Conservation (phyloP, 2,113 vertebrate species). For the Phylloscopus whistleri region DNA sequence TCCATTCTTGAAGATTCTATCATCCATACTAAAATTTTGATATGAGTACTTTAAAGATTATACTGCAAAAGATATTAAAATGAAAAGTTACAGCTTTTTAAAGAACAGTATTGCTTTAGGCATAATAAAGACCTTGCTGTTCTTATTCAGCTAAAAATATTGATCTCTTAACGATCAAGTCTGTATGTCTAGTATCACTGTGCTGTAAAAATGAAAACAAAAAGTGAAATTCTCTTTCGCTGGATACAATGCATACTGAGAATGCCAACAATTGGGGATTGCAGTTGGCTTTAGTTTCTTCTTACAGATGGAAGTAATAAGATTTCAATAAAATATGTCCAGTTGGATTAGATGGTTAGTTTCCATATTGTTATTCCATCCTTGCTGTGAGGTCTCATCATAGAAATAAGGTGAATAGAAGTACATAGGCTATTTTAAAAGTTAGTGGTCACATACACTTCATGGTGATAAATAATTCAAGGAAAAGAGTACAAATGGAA, state of each 20-base stretch:
- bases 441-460: background rate
- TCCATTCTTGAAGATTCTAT: background rate
- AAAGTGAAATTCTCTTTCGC: constrained; percentile 36
- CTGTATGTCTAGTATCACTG: constrained; percentile 43
- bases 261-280: constrained; percentile 65
- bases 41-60: background rate
- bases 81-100: background rate
- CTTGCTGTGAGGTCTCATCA: constrained; percentile 70
- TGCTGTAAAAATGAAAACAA: constrained; percentile 57
- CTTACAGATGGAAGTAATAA: constrained; percentile 80
- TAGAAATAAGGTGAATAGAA: constrained; percentile 42
- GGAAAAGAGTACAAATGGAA: background rate
- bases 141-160: constrained; percentile 18
- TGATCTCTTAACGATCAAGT: constrained; percentile 1
- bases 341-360: constrained; percentile 70
- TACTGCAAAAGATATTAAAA: background rate
- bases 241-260: constrained; percentile 41
- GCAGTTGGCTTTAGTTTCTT: constrained; percentile 66
- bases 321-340: constrained; percentile 63
- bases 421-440: background rate
- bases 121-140: background rate
- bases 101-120: background rate
- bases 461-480: background rate
- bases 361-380: constrained; percentile 77
- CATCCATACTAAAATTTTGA: background rate